Base-by-base conservation (phyloP, 35 echinoderm and acorn worm species). In the Ophioderma brevispina region DNA sequence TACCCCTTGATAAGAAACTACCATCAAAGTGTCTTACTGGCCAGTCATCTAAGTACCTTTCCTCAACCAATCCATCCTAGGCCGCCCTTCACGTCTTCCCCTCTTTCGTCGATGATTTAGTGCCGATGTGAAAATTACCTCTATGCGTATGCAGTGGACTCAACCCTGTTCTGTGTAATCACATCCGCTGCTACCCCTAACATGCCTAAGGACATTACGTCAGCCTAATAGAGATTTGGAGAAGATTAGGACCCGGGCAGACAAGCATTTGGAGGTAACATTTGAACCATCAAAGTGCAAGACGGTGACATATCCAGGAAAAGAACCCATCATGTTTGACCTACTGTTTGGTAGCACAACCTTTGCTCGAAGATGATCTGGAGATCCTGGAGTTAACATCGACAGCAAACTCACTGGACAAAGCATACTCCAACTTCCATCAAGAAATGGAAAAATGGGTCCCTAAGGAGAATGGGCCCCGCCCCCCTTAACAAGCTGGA, bases 241-340 rank as follows among this genome's bases (percentile, higher is more conserved):
- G n/a, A 25, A 70, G 23, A 70, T 13, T 46, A 17, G 17, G 41
- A 17, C 4, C 17, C 41, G 23, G 59, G 59, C 59, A 25, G 59
- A 70, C 59, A 25, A 25, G n/a, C n/a, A n/a, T n/a, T 70, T 8
- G 59, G n/a, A 70, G 59, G 59, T 70, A 25, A 70, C 59, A 6
- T 70, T 70, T 25, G 59, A 70, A 25, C 59, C 59, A 70, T 25
- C 59, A 70, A 70, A 70, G n/a, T 70, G 59, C n/a, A 70, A 70
- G 59, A 25, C 59, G 3, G n/a, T 70, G 59, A 30, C 28, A 30
- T 13, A 15, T 3, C n/a, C 59, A 18, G n/a, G 59, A 30, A 70
- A 70, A 25, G n/a, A 46, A 46, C 17, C 41, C 41, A 46, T 8
- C 41, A 46, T 8, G 41, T 46, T 46, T 8, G 41, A 46, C 17